Evolutionary conservation across 2,113 vertebrate genomes (phyloP).

Genomic region (Perca schrenkii): DNA sequence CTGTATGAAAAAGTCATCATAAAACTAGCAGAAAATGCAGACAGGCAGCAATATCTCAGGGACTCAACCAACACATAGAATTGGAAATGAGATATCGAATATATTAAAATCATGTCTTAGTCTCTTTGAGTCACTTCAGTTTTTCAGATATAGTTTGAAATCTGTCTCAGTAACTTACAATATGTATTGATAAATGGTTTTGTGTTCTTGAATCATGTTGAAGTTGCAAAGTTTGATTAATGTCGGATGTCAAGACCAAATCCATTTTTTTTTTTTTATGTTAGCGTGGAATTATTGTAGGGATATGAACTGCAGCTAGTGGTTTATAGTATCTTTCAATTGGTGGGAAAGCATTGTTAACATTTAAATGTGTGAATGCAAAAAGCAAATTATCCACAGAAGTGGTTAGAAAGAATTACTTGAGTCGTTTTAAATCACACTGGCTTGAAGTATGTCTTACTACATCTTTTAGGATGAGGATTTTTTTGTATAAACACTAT

Average conservation of each 20-base stretch:
- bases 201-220: conserved; percentile 18
- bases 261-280: conserved; percentile 2
- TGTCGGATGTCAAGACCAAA: conserved; percentile 12
- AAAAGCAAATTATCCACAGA: background rate
- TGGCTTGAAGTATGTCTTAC: background rate
- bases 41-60: conserved; percentile 78
- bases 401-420: background rate
- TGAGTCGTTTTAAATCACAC: background rate
- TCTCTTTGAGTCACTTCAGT: conserved; percentile 43
- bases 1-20: conserved; percentile 46
- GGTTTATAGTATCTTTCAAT: background rate
- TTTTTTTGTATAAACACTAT: background rate
- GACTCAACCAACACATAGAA: conserved; percentile 59
- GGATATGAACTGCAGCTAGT: background rate
- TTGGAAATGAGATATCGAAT: conserved; percentile 41
- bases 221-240: background rate
- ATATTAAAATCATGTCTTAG: conserved; percentile 38
- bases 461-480: background rate
- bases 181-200: background rate
- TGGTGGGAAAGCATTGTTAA: background rate
- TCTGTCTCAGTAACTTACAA: background rate
- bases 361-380: background rate
- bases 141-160: conserved; percentile 27
- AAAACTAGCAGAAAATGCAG: conserved; percentile 31
- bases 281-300: background rate